These are phyloP conservation scores for Motacilla alba DNA, from an alignment of 2,113 vertebrate genomes.

Conservation along the genomic window DNA sequence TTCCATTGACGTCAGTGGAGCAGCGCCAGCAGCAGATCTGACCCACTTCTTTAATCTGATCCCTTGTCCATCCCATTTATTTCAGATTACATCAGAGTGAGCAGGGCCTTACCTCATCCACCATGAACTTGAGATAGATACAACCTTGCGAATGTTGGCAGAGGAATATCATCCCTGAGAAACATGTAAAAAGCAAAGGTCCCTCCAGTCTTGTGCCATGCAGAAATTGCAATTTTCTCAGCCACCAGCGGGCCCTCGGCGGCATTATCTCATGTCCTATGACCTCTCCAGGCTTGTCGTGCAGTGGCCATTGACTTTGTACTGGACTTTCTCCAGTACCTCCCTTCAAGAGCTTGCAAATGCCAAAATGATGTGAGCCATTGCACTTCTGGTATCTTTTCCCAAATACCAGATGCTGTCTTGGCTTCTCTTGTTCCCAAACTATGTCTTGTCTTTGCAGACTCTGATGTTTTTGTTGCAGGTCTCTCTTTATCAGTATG, in stretches of 20 bases:
- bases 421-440: not conserved
- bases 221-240: not conserved
- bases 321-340: not conserved
- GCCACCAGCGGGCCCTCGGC: not conserved
- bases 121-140: not conserved
- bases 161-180: not conserved
- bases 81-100: constrained; percentile 49
- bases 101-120: constrained; percentile 27
- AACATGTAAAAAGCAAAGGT: not conserved
- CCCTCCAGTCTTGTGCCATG: not conserved
- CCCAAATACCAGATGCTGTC: constrained; percentile 1
- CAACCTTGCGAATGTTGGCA: constrained; percentile 4
- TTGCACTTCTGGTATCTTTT: constrained; percentile 15
- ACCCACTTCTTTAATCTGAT: constrained; percentile 65
- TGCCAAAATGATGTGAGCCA: constrained; percentile 20
- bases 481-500: not conserved
- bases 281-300: not conserved
- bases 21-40: not conserved
- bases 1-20: constrained; percentile 58
- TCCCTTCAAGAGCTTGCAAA: not conserved
- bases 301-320: not conserved
- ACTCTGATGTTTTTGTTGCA: not conserved
- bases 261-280: not conserved
- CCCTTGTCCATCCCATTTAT: constrained; percentile 52
- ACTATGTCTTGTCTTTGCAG: not conserved